phyloP scores from a whole-genome alignment of 2,113 vertebrate genomes.

The Laterallus jamaicensis region DNA sequence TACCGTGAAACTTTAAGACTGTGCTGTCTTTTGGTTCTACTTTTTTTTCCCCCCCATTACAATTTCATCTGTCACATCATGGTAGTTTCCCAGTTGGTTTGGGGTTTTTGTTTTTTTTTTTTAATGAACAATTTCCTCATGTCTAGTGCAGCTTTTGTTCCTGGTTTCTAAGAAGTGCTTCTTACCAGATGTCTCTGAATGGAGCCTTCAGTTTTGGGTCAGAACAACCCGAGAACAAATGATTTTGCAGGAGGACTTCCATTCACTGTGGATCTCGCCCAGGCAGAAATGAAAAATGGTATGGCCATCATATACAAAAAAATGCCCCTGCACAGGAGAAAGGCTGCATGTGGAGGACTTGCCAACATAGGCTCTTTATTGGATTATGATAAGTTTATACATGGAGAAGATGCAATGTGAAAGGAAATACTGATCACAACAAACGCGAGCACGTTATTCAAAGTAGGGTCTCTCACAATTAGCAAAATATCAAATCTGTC shows the following conservation, averaged over 20 bases:
- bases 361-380: neutral
- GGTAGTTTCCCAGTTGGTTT: neutral
- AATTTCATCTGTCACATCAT: neutral
- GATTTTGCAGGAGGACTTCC: neutral
- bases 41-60: neutral
- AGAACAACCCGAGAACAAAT: neutral
- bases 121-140: neutral
- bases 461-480: slow-evolving; percentile 34
- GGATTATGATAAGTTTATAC: slow-evolving; percentile 42
- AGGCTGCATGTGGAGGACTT: neutral
- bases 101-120: neutral
- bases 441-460: slow-evolving; percentile 14
- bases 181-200: neutral
- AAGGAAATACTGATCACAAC: slow-evolving; percentile 23
- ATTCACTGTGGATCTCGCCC: neutral
- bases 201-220: neutral
- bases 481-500: slow-evolving; percentile 38
- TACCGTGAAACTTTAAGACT: neutral
- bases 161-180: neutral
- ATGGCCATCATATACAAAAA: neutral
- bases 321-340: neutral
- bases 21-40: neutral
- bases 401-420: slow-evolving; percentile 21
- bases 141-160: neutral
- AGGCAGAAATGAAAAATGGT: slow-evolving; percentile 13